Evolutionary conservation across 2,888 invertebrate genomes (phyloP).

Genomic region (Ephialtes manifestator): DNA sequence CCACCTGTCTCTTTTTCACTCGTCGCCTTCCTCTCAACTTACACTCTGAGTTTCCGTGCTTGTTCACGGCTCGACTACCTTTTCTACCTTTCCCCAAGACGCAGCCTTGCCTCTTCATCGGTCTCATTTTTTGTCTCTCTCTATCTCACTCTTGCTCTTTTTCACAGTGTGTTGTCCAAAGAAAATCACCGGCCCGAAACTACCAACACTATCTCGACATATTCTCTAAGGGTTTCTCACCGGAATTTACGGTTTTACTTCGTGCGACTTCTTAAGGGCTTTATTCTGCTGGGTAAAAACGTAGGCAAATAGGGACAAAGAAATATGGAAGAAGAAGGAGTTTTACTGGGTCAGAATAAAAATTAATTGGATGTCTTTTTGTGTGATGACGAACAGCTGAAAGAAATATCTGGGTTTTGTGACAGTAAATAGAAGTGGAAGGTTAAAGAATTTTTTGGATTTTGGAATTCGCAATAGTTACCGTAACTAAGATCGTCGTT

Average conservation of each 20-base stretch:
- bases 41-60: conserved; percentile 18
- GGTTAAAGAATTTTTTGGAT: too few species aligned
- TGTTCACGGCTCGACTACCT: conserved; percentile 15
- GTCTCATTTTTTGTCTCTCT: neutral
- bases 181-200: conserved; percentile 46
- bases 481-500: too few species aligned
- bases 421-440: too few species aligned
- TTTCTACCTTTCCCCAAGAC: conserved; percentile 18
- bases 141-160: neutral
- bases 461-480: too few species aligned
- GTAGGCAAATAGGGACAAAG: too few species aligned
- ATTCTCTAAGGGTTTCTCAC: conserved; percentile 25
- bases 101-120: conserved; percentile 34
- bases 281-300: neutral
- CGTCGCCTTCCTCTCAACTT: conserved; percentile 33
- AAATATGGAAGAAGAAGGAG: neutral
- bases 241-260: conserved; percentile 12
- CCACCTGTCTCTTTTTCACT: conserved; percentile 35
- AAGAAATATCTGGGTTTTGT: too few species aligned
- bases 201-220: conserved; percentile 24
- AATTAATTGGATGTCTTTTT: conserved; percentile 30
- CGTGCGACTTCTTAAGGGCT: conserved; percentile 4
- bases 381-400: neutral
- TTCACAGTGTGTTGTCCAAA: conserved; percentile 1
- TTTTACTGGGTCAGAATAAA: neutral